phyloP scores from a whole-genome alignment of 2,113 vertebrate species.

The Brachypteracias leptosomus region DNA sequence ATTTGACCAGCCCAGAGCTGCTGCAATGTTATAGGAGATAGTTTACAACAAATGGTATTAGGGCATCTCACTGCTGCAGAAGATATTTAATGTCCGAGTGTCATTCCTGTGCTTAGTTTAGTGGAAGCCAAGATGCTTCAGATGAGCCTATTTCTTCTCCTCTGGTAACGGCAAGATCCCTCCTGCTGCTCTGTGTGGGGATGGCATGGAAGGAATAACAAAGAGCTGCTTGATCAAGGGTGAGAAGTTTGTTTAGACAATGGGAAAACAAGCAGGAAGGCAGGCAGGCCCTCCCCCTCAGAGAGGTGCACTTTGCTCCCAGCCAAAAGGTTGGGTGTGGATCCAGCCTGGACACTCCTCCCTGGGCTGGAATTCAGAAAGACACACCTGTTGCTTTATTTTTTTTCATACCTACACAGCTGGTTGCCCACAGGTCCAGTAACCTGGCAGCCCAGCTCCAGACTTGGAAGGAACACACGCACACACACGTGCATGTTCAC shows the following conservation, averaged over 20 bases:
- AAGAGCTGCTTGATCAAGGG: neutral
- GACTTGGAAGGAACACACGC: neutral
- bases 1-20: neutral
- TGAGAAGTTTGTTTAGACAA: neutral
- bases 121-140: neutral
- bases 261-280: conserved; percentile 17
- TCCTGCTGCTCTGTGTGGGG: neutral
- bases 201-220: neutral
- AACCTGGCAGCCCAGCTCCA: neutral
- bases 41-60: neutral
- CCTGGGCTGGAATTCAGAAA: conserved; percentile 51
- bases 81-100: neutral
- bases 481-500: neutral
- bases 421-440: neutral
- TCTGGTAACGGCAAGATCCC: neutral
- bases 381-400: conserved; percentile 34
- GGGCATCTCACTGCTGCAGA: neutral
- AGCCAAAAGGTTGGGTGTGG: conserved; percentile 26
- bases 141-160: neutral
- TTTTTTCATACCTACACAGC: conserved; percentile 4
- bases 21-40: neutral
- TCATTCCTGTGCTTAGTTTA: neutral
- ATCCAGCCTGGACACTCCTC: conserved; percentile 37
- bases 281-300: neutral
- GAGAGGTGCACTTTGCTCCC: neutral